Conservation (phyloP, 2,113 vertebrate genomes). For the Oplegnathus fasciatus region DNA sequence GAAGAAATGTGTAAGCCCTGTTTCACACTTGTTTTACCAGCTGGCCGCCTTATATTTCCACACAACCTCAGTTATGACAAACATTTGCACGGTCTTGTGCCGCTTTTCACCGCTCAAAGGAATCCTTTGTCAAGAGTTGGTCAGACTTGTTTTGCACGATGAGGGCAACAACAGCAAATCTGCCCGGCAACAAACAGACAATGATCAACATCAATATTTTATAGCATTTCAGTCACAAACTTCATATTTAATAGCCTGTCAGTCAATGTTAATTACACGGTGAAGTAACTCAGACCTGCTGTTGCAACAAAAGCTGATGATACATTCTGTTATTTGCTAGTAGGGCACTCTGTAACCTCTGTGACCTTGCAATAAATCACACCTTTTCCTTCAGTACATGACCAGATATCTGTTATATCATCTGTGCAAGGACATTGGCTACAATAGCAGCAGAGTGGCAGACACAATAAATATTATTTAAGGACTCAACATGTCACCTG, state of each 20-base stretch:
- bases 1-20: conserved; percentile 60
- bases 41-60: conserved; percentile 51
- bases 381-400: conserved; percentile 65
- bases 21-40: conserved; percentile 71
- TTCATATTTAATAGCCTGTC: conserved; percentile 63
- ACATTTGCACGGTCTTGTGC: conserved; percentile 93
- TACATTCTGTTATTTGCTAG: conserved; percentile 62
- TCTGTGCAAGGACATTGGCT: conserved; percentile 76
- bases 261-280: conserved; percentile 63
- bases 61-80: conserved; percentile 75
- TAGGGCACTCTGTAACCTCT: conserved; percentile 51
- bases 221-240: conserved; percentile 64
- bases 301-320: conserved; percentile 48
- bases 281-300: conserved; percentile 57
- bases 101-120: conserved; percentile 85
- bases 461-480: conserved; percentile 82
- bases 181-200: conserved; percentile 90
- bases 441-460: conserved; percentile 75
- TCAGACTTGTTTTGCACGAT: conserved; percentile 81
- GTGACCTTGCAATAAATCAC: conserved; percentile 72
- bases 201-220: conserved; percentile 92
- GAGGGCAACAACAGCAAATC: conserved; percentile 89
- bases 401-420: conserved; percentile 74
- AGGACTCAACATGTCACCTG: conserved; percentile 81
- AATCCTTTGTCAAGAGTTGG: conserved; percentile 57